A percentile compares a stretch with the other conserved stretches of the same genome.
Evolutionary conservation across 30 jellyfish, hydroid and myxozoan species (phyloP).

Genomic region (Hydractinia echinata): DNA sequence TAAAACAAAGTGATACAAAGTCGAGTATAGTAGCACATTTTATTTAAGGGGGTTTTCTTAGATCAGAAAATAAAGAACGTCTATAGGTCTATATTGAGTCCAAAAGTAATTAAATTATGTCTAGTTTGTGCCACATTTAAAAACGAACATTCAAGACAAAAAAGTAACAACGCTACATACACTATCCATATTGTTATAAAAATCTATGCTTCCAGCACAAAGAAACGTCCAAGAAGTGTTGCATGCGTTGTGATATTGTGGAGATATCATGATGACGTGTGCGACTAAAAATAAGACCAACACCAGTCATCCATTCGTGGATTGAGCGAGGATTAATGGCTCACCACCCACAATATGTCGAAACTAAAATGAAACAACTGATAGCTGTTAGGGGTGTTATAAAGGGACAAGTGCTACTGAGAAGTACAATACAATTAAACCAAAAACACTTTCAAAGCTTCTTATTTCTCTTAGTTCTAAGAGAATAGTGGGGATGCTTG

Average conservation of each 20-base stretch:
- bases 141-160: not conserved
- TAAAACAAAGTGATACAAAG: not conserved
- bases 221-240: conserved; percentile 93
- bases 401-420: not conserved
- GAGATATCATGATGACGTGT: conserved; percentile 86
- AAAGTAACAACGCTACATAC: conserved; percentile 29
- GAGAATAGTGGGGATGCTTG: not conserved
- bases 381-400: not conserved
- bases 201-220: conserved; percentile 94
- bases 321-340: conserved; percentile 70
- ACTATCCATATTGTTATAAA: conserved; percentile 91
- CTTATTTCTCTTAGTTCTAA: not conserved
- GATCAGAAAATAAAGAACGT: too few relatives aligned
- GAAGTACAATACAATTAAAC: not conserved
- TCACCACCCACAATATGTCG: conserved; percentile 47
- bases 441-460: not conserved
- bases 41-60: not conserved
- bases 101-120: too few relatives aligned
- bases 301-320: conserved; percentile 99
- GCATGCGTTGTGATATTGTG: conserved; percentile 97
- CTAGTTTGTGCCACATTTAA: not conserved
- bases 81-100: too few relatives aligned
- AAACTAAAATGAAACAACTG: conserved; percentile 10
- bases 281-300: conserved; percentile 82
- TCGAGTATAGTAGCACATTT: not conserved